phyloP scores from a whole-genome alignment of 2,888 invertebrate species.

The Phragmatobia fuliginosa region DNA sequence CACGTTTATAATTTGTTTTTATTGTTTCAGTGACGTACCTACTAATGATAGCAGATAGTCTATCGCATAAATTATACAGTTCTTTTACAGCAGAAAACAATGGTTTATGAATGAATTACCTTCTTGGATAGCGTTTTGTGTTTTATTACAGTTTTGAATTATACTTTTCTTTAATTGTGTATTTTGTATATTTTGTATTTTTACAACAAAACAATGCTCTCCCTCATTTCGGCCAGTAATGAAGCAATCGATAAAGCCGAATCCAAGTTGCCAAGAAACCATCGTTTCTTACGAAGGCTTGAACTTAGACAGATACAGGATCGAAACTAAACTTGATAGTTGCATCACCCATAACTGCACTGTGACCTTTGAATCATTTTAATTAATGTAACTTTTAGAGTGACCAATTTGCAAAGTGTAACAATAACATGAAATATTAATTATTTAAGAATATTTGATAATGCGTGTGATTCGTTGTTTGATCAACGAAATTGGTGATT shows the following conservation, averaged over 20 bases:
- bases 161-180: no score
- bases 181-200: no score
- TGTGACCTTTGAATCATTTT: background rate
- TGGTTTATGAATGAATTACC: background rate
- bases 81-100: background rate
- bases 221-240: no score
- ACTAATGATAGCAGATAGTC: background rate
- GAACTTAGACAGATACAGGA: no score
- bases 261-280: no score
- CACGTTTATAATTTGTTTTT: background rate
- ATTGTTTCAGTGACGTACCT: background rate
- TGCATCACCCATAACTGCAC: no score
- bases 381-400: no score
- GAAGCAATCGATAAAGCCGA: no score
- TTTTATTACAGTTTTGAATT: background rate
- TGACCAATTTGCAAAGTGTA: background rate
- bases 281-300: no score
- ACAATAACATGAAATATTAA: background rate
- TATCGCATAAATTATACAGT: background rate
- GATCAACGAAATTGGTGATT: background rate
- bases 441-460: background rate
- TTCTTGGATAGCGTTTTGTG: background rate
- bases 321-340: no score
- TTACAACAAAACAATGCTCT: no score
- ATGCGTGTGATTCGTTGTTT: background rate